Evolutionary conservation across 2,888 invertebrate species (phyloP), one percentile per base, ranked within the genome.

Genomic region (Melanargia galathea): DNA sequence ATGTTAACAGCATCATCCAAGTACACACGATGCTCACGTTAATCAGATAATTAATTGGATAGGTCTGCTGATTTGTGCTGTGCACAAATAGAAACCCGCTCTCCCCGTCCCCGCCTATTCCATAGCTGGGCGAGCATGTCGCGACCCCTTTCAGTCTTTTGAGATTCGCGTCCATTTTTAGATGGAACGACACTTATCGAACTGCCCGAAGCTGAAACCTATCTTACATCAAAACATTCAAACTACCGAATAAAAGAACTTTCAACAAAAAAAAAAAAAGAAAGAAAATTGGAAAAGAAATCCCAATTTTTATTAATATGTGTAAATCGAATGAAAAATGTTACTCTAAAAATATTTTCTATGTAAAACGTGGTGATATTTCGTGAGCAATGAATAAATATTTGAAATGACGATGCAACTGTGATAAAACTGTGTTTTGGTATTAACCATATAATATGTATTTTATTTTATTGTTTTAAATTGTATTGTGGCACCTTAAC

Each of bases 11-110:
- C 71, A 76, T 81, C 79, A 75, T 80, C 79, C 85, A 87, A 86
- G 84, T 87, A 79, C 83, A 75, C 80, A 81, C 82, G 82, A 84
- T 79, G 86, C 87, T 87, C 90, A 90, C 90, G 87, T 91, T 90
- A 91, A 92, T 91, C 89, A 87, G 81, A 90, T 91, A 90, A 92
- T 92, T 91, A 91, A 92, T 92, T 87, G 88, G 89, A 86, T 84
- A 81, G 82, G 87, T 86, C 86, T 83, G 83, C 80, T 90, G 91
- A 91, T 92, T 91, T 90, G 90, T 90, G 84, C 80, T 82, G 85
- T 74, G 84, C 90, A 81, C 84, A 91, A 91, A 92, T 91, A 92
- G 90, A 83, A 75, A 71, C 75, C 77, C 77, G 74, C 80, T 70
- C 82, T 82, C 83, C 83, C 63, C 71, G 56, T 70, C 75, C 70